Evolutionary conservation across 2,113 vertebrate species (phyloP).

Genomic region (Phoxinus phoxinus): DNA sequence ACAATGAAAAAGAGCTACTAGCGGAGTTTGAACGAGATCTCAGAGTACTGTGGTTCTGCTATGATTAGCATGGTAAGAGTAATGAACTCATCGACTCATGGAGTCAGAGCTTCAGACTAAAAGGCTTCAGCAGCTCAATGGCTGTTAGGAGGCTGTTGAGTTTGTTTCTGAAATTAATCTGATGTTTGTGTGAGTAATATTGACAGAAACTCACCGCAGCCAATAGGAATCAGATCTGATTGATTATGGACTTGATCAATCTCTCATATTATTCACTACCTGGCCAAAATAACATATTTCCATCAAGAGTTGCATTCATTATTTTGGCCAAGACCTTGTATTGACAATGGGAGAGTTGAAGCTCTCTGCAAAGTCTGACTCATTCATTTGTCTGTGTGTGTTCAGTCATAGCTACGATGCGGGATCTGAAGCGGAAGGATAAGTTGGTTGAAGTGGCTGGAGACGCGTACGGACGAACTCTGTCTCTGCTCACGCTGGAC

Average conservation of each 20-base stretch:
- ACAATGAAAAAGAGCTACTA: neutral
- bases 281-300: no score
- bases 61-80: neutral
- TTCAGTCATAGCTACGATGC: slow-evolving; percentile 90
- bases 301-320: no score
- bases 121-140: neutral
- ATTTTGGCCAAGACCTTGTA: no score
- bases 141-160: neutral
- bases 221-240: no score
- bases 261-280: no score
- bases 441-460: slow-evolving; percentile 82
- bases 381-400: neutral
- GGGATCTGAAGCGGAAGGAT: slow-evolving; percentile 82
- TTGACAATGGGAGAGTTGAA: no score
- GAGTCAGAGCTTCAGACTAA: neutral
- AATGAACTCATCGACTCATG: neutral
- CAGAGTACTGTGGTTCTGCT: neutral
- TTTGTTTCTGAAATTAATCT: neutral
- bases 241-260: no score
- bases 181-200: neutral
- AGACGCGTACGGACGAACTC: slow-evolving; percentile 75
- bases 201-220: neutral
- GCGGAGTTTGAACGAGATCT: neutral
- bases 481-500: slow-evolving; percentile 82
- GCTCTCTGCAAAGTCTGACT: no score